Conservation (phyloP, 2,888 invertebrate species). For the Polylopha cassiicola region DNA sequence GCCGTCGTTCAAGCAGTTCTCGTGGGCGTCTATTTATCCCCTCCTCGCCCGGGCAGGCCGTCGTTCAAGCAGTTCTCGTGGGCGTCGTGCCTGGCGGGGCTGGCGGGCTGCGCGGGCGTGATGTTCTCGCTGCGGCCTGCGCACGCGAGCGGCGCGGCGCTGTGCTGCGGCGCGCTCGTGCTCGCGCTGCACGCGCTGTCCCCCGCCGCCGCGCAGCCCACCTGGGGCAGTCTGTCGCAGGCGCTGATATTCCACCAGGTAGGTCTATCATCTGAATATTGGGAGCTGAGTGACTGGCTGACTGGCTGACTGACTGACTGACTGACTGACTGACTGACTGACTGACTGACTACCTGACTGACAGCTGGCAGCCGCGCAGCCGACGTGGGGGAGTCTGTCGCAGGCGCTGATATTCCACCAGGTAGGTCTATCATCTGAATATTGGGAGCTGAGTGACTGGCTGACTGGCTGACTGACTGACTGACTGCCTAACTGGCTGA, state of each 20-base stretch:
- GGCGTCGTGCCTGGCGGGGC: constrained; percentile 92
- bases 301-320: too few relatives aligned
- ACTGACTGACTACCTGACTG: too few relatives aligned
- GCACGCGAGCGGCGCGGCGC: constrained; percentile 91
- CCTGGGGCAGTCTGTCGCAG: constrained; percentile 99
- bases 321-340: too few relatives aligned
- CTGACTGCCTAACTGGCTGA: too few relatives aligned
- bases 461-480: too few relatives aligned
- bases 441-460: too few relatives aligned
- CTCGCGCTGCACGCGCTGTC: constrained; percentile 93
- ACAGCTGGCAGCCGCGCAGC: constrained; percentile 86
- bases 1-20: too few relatives aligned
- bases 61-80: constrained; percentile 97
- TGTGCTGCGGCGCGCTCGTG: constrained; percentile 89
- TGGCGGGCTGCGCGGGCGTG: constrained; percentile 91
- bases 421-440: constrained; percentile 63
- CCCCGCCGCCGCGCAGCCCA: constrained; percentile 86
- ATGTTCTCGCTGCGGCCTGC: constrained; percentile 96
- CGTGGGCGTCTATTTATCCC: too few relatives aligned
- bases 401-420: constrained; percentile 99
- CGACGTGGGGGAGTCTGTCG: constrained; percentile 97
- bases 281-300: too few relatives aligned
- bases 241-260: constrained; percentile 99
- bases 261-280: constrained; percentile 10
- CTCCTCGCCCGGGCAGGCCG: too few relatives aligned